phyloP scores from a whole-genome alignment of 2,797 vertebrate genomes.

The Premnoplex brunnescens region DNA sequence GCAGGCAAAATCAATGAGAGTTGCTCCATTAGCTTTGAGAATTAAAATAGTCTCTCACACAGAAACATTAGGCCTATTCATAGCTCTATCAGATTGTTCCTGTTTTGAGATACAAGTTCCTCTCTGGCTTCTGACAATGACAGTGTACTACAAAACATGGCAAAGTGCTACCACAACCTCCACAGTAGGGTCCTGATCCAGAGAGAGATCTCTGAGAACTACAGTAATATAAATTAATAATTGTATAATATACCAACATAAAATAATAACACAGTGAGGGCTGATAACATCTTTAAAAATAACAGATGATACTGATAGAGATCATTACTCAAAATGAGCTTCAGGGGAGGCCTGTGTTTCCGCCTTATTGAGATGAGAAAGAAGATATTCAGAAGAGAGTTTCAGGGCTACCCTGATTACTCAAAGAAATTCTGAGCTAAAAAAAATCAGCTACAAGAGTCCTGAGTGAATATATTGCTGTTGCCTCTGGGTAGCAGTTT shows the following conservation, averaged over 20 bases:
- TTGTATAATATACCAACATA: not conserved
- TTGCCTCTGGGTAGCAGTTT: not conserved
- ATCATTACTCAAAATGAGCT: not conserved
- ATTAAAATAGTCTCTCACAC: not conserved
- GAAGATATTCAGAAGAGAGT: not conserved
- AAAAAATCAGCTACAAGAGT: not conserved
- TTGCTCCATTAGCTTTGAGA: not conserved
- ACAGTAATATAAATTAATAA: not conserved
- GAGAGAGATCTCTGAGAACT: not conserved
- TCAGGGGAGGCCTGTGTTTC: not conserved
- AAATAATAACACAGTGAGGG: not conserved
- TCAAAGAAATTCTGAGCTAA: not conserved
- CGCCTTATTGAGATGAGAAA: not conserved
- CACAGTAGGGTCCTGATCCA: not conserved
- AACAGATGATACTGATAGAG: not conserved
- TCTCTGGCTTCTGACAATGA: not conserved
- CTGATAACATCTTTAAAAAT: not conserved
- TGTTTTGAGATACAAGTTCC: fast-evolving
- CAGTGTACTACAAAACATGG: not conserved
- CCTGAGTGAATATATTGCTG: not conserved
- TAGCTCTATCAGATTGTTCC: not conserved
- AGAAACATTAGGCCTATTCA: not conserved
- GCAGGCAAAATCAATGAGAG: not conserved
- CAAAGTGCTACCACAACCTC: not conserved
- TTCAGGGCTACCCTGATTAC: not conserved